Conservation (phyloP, 2,113 vertebrate genomes). For the Sebastes fasciatus region DNA sequence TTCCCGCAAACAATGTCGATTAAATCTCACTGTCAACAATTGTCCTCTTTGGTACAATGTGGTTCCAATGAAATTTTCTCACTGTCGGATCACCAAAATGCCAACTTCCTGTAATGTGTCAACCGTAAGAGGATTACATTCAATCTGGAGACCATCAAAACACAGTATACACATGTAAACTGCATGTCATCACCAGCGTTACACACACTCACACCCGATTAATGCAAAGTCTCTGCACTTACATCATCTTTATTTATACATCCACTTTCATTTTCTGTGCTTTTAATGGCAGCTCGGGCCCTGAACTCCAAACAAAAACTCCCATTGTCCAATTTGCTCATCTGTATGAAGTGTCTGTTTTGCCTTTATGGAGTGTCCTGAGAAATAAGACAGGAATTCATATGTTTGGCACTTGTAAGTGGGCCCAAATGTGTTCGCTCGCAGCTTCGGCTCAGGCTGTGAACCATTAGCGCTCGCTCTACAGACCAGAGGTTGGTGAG, state of each 20-base stretch:
- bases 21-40: background rate
- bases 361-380: slow-evolving; percentile 6
- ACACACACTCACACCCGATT: slow-evolving; percentile 8
- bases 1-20: background rate
- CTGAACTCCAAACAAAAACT: slow-evolving; percentile 32
- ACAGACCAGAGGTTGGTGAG: slow-evolving; percentile 32
- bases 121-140: slow-evolving; percentile 21
- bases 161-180: slow-evolving; percentile 9
- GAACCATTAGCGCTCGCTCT: slow-evolving; percentile 63
- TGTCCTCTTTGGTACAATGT: background rate
- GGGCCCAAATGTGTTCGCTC: slow-evolving; percentile 68
- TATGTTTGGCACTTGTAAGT: slow-evolving; percentile 59
- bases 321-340: slow-evolving; percentile 35
- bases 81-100: too few relatives aligned
- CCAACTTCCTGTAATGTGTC: slow-evolving; percentile 18
- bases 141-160: slow-evolving; percentile 14
- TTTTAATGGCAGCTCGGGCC: background rate
- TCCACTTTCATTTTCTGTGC: background rate
- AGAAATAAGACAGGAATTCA: slow-evolving; percentile 46
- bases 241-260: slow-evolving; percentile 26
- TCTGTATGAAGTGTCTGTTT: slow-evolving; percentile 35
- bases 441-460: slow-evolving; percentile 45
- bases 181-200: background rate
- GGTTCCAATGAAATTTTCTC: slow-evolving; percentile 2
- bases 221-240: slow-evolving; percentile 11